phyloP scores from a whole-genome alignment of 2,888 invertebrate species.

The Cyrtodaria siliqua region DNA sequence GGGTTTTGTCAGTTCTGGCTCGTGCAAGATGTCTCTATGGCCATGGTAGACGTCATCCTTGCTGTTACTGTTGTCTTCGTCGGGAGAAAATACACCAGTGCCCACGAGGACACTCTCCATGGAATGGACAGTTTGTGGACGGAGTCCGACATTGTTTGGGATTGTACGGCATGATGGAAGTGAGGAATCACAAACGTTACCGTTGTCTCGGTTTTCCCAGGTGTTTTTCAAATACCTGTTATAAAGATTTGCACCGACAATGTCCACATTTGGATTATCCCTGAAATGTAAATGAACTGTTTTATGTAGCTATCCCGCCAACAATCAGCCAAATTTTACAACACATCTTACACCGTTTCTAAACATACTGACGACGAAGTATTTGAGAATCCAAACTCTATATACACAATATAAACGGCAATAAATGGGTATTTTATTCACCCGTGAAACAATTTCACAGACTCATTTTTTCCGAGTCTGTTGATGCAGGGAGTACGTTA shows the following conservation, averaged over 20 bases:
- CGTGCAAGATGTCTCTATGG: slow-evolving; percentile 83
- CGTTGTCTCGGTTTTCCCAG: slow-evolving; percentile 56
- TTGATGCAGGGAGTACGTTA: too few relatives aligned
- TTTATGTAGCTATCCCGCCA: too few relatives aligned
- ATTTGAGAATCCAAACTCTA: too few relatives aligned
- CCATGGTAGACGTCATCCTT: slow-evolving; percentile 79
- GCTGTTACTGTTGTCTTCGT: slow-evolving; percentile 50
- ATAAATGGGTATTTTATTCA: too few relatives aligned
- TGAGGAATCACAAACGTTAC: slow-evolving; percentile 38
- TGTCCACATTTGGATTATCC: slow-evolving; percentile 85
- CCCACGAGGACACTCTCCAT: slow-evolving; percentile 83
- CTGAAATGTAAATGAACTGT: too few relatives aligned
- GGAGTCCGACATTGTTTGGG: slow-evolving; percentile 76
- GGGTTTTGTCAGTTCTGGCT: slow-evolving; percentile 81
- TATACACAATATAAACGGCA: too few relatives aligned
- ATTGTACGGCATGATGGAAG: slow-evolving; percentile 80
- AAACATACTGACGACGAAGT: too few relatives aligned
- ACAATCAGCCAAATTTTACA: too few relatives aligned
- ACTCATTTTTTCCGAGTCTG: too few relatives aligned
- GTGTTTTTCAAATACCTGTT: slow-evolving; percentile 76
- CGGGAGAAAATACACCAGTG: slow-evolving; percentile 84
- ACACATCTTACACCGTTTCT: too few relatives aligned
- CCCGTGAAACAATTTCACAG: too few relatives aligned
- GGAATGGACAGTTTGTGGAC: slow-evolving; percentile 80
- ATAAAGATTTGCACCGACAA: slow-evolving; percentile 85